Evolutionary conservation across 1,140 invertebrate genomes (phyloP).

Genomic region (Drosophila littoralis): DNA sequence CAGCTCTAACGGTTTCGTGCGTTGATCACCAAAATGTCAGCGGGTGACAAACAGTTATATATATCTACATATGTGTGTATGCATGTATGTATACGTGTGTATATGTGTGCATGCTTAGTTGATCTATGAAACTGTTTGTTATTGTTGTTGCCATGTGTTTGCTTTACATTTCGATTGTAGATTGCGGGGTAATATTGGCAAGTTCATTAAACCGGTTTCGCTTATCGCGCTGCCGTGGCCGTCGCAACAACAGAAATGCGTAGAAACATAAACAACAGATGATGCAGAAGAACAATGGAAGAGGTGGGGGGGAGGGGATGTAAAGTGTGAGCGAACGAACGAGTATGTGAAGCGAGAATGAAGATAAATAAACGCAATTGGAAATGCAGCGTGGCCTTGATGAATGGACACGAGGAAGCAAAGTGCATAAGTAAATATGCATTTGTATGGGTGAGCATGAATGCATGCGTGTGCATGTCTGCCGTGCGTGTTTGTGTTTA

Average conservation of each 20-base stretch:
- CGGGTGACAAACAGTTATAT: background rate
- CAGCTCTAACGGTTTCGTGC: no score
- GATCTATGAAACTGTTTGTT: slow-evolving; percentile 26
- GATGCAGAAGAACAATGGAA: slow-evolving; percentile 20
- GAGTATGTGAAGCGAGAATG: slow-evolving; percentile 24
- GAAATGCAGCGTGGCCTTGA: slow-evolving; percentile 65
- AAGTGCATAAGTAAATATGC: slow-evolving; percentile 23
- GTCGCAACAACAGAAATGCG: slow-evolving; percentile 33
- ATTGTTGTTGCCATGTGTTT: slow-evolving; percentile 20
- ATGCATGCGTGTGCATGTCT: background rate
- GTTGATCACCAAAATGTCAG: no score
- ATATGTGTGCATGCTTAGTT: slow-evolving; percentile 1
- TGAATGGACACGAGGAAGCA: slow-evolving; percentile 38
- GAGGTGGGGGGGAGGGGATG: background rate
- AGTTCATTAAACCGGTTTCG: slow-evolving; percentile 67
- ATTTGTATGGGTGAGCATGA: background rate
- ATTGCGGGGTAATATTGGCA: slow-evolving; percentile 63
- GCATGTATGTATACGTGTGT: background rate
- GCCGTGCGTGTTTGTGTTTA: slow-evolving; percentile 1
- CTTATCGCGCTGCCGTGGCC: slow-evolving; percentile 49
- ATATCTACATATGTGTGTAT: background rate
- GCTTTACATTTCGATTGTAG: slow-evolving; percentile 22
- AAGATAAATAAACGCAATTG: slow-evolving; percentile 62
- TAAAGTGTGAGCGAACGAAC: slow-evolving; percentile 16
- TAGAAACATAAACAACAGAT: slow-evolving; percentile 62